Evolutionary conservation across 2,113 vertebrate genomes (phyloP), one percentile per base, ranked within the genome.

Genomic region (Strix aluco): DNA sequence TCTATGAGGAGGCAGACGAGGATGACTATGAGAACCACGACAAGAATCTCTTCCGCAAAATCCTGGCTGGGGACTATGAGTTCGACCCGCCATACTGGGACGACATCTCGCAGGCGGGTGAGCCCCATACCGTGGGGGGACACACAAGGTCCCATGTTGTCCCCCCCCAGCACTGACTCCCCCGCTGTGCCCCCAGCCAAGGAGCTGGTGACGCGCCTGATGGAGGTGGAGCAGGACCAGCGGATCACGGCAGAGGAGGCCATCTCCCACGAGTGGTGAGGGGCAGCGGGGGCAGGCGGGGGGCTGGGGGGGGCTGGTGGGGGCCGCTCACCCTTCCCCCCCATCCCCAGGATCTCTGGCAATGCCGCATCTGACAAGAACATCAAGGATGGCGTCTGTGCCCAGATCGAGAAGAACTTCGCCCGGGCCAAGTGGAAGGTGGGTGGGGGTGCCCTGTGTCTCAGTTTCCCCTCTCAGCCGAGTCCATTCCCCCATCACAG

Each of bases 351-450:
- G 99, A 99, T 99, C 97, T 99, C 99, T 16, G 99, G 99, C 82
- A 99, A 99, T 26, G 99, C 99, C 10, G 99, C 99, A 81, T 99
- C 99, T 10, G 99, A 99, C 98, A 99, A 99, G 97, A 99, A 99
- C 97, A 99, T 99, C 95, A 99, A 99, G 97, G 99, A 99, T 52
- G 99, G 99, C 0, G 99, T 99, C 52, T 99, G 99, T 11, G 99
- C 99, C 84, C 99, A 99, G 96, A 99, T 99, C 87, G 99, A 99
- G 98, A 99, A 99, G 98, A 99, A 99, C 97, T 99, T 99, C 26
- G 99, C 99, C 84, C 98, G 99, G 97, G 99, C 99, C 85, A 99
- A 99, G 93, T 99, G 99, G 99, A 99, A 99, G 99, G 99, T 99
- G 97, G 91, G 96, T 78, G 30, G 5, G 15, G 17, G 10, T 3